Evolutionary conservation across 2,113 vertebrate species (phyloP).

Genomic region (Petrocephalus zakoni): DNA sequence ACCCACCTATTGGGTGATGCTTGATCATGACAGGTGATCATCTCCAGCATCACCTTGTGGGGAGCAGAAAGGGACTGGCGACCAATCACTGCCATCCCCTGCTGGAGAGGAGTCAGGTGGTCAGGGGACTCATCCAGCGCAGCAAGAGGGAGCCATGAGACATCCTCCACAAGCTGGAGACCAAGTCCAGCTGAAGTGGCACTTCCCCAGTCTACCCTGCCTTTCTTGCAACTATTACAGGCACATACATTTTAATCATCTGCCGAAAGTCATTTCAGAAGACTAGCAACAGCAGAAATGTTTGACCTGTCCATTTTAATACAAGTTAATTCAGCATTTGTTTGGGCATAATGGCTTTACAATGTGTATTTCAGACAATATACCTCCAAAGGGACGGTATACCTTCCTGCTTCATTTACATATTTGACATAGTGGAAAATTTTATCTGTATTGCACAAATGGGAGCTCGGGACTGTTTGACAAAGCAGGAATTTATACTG

Average conservation of each 20-base stretch:
- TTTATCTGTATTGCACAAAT: not conserved
- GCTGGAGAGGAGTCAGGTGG: not conserved
- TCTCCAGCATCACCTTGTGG: not conserved
- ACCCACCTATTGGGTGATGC: not conserved
- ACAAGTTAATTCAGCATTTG: not conserved
- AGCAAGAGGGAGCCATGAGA: not conserved
- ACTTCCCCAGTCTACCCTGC: not conserved
- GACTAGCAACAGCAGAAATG: not conserved
- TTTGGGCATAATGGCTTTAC: not conserved
- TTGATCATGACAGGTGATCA: not conserved
- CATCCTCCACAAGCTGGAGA: not conserved
- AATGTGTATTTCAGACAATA: not conserved
- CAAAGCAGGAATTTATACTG: not conserved
- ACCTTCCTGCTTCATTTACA: not conserved
- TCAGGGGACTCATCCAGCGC: not conserved
- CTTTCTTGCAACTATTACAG: not conserved
- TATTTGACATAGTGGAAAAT: conserved; percentile 3
- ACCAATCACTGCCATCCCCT: not conserved
- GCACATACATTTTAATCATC: not conserved
- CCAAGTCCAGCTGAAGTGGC: not conserved
- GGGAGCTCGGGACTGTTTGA: not conserved
- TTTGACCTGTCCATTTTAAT: not conserved
- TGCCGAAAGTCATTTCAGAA: not conserved
- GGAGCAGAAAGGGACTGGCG: not conserved
- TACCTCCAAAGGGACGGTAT: not conserved